Evolutionary conservation across 2,888 invertebrate genomes (phyloP).

Genomic region (Parascotia fuliginaria): DNA sequence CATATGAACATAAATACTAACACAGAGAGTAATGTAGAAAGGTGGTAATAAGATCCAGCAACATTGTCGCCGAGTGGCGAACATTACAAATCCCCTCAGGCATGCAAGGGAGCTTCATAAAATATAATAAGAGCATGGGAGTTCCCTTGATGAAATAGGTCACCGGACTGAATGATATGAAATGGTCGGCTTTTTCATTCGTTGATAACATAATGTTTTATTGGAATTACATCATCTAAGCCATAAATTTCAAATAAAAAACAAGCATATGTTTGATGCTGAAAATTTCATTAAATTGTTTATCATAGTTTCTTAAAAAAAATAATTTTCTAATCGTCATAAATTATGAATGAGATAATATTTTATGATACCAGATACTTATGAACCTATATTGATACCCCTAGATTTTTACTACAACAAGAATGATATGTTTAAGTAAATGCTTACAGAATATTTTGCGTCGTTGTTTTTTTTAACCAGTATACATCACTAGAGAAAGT

Average conservation of each 20-base stretch:
- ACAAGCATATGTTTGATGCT: too few species aligned
- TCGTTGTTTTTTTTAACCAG: too few species aligned
- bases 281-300: too few species aligned
- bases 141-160: conserved; percentile 62
- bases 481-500: too few species aligned
- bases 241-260: not conserved
- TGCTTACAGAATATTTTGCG: too few species aligned
- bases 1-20: conserved; percentile 57
- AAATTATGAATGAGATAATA: too few species aligned
- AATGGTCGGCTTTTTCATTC: conserved; percentile 30
- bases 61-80: conserved; percentile 64
- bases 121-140: conserved; percentile 79
- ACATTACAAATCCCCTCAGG: conserved; percentile 67
- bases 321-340: too few species aligned
- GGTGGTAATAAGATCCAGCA: conserved; percentile 69
- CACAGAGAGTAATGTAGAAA: conserved; percentile 56
- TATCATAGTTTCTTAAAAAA: too few species aligned
- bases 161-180: conserved; percentile 43
- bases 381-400: too few species aligned
- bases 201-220: not conserved
- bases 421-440: too few species aligned
- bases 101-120: conserved; percentile 73
- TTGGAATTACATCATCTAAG: conserved; percentile 18
- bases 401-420: too few species aligned
- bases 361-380: too few species aligned